Conservation (phyloP, 2,113 vertebrate species). For the Thamnaconus septentrionalis region DNA sequence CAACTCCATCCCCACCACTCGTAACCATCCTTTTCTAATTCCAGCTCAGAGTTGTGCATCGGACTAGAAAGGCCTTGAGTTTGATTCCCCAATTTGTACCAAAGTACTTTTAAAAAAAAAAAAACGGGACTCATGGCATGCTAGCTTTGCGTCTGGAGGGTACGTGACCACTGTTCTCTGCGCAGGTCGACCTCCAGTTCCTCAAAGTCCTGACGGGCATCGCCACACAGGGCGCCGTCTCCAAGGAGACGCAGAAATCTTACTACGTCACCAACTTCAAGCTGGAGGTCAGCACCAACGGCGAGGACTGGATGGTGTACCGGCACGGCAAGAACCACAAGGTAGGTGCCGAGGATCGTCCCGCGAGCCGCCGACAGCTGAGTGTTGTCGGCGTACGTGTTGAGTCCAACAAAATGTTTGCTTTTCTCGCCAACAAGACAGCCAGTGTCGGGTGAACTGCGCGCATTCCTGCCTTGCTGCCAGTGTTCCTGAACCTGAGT, state of each 20-base stretch:
- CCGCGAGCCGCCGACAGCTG: too few relatives aligned
- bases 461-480: not conserved
- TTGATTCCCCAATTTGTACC: too few relatives aligned
- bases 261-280: constrained; percentile 96
- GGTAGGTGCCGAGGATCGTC: constrained; percentile 67
- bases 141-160: too few relatives aligned
- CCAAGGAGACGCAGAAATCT: constrained; percentile 89
- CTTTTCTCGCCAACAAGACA: too few relatives aligned
- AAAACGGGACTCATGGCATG: too few relatives aligned
- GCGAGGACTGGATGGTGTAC: constrained; percentile 99
- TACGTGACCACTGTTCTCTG: not conserved
- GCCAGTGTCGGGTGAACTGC: not conserved
- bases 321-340: constrained; percentile 97
- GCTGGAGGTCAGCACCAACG: constrained; percentile 97
- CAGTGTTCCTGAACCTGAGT: constrained; percentile 36
- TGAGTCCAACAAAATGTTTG: too few relatives aligned
- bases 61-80: too few relatives aligned
- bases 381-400: too few relatives aligned
- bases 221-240: constrained; percentile 93
- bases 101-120: too few relatives aligned
- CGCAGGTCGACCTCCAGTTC: constrained; percentile 95
- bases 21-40: not conserved
- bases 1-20: not conserved
- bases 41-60: too few relatives aligned
- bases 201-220: constrained; percentile 93